These are phyloP conservation scores for Egretta garzetta DNA, from an alignment of 2,113 vertebrate genomes.

Conservation along the genomic window DNA sequence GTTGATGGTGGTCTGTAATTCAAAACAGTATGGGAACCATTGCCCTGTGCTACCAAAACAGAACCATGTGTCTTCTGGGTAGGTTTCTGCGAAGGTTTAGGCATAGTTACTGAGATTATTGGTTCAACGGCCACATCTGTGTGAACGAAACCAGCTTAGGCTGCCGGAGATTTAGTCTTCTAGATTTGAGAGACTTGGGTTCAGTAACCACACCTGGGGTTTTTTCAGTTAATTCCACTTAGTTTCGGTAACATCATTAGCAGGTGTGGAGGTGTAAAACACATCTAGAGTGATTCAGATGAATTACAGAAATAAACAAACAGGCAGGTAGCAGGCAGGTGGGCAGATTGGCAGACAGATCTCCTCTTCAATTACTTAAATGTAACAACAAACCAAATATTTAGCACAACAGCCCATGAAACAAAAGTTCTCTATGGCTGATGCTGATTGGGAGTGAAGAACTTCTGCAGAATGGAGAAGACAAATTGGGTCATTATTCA, in stretches of 20 bases:
- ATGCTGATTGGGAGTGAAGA: neutral
- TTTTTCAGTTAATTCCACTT: neutral
- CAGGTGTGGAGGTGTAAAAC: neutral
- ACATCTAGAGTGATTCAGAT: neutral
- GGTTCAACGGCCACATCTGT: neutral
- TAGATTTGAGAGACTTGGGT: neutral
- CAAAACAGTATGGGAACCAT: slow-evolving; percentile 15
- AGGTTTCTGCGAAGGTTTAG: slow-evolving; percentile 15
- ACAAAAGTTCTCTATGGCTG: neutral
- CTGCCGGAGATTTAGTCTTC: neutral
- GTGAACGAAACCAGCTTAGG: neutral
- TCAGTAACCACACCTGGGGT: neutral
- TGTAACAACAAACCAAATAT: neutral
- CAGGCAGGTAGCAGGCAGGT: neutral
- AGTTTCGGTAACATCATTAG: neutral
- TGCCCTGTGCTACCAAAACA: neutral
- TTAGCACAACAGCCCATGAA: neutral
- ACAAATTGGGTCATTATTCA: neutral
- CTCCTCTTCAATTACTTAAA: neutral
- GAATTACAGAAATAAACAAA: neutral
- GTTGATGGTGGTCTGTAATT: slow-evolving; percentile 45
- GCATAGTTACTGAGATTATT: neutral
- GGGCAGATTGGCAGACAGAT: neutral
- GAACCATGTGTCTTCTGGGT: slow-evolving; percentile 36
- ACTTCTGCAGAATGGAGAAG: neutral